These are phyloP conservation scores for Rhamnusium bicolor DNA, from an alignment of 2,888 invertebrate genomes.

Conservation along the genomic window DNA sequence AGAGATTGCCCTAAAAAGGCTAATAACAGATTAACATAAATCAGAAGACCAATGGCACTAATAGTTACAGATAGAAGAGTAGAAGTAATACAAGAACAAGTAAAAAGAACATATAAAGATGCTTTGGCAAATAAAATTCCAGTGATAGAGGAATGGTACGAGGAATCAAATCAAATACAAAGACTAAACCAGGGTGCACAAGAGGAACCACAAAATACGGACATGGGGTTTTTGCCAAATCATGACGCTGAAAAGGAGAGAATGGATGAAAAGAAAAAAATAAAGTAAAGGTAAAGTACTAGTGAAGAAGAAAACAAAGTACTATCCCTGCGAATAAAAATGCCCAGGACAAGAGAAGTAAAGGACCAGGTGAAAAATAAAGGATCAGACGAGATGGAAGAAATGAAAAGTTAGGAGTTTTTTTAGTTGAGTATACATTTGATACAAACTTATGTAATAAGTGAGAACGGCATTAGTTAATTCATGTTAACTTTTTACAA, in stretches of 20 bases:
- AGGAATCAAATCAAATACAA: background rate
- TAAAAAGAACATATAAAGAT: background rate
- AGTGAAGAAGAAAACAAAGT: background rate
- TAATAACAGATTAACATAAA: background rate
- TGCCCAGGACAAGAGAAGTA: background rate
- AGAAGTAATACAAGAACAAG: background rate
- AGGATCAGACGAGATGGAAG: background rate
- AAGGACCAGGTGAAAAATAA: background rate
- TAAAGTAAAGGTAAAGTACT: background rate
- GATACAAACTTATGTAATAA: too few species aligned
- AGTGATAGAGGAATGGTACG: background rate
- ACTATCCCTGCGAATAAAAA: background rate
- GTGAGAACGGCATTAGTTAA: too few species aligned
- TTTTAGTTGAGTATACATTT: background rate
- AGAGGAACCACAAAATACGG: background rate
- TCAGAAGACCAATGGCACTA: background rate
- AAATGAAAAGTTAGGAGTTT: background rate
- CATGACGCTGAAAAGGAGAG: background rate
- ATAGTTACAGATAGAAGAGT: background rate
- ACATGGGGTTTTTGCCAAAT: background rate
- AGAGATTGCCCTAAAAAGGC: background rate
- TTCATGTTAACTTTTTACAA: too few species aligned
- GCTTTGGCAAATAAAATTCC: background rate
- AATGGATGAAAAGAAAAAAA: background rate
- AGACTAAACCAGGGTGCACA: background rate